These are phyloP conservation scores for Syngnathus scovelli DNA, from an alignment of 2,113 vertebrate species.

Conservation along the genomic window DNA sequence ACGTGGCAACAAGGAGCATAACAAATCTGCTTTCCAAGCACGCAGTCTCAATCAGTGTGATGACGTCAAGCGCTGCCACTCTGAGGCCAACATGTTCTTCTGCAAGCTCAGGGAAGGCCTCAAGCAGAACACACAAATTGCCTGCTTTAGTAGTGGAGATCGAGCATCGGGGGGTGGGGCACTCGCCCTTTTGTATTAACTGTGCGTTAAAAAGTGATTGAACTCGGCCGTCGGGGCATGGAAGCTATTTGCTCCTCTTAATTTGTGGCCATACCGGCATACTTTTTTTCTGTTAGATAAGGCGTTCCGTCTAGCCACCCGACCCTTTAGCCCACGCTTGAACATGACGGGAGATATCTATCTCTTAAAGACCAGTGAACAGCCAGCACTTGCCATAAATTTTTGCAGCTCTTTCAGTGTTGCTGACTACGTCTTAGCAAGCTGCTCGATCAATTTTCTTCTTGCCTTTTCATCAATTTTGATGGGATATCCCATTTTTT, in stretches of 20 bases:
- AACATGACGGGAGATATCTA: no score
- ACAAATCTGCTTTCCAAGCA: slow-evolving; percentile 28
- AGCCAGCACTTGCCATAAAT: no score
- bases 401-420: no score
- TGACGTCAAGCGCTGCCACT: slow-evolving; percentile 26
- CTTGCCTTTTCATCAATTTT: no score
- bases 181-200: not conserved
- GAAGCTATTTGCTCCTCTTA: not conserved
- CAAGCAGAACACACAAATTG: not conserved
- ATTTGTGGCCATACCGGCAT: not conserved
- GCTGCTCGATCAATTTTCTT: no score
- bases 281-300: no score
- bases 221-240: not conserved
- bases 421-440: no score
- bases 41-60: slow-evolving; percentile 26
- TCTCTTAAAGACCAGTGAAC: no score
- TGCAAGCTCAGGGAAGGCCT: slow-evolving; percentile 1
- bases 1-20: slow-evolving; percentile 33
- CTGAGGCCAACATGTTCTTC: slow-evolving; percentile 21
- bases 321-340: no score
- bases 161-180: not conserved
- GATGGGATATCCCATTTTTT: no score
- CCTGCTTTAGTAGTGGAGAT: not conserved
- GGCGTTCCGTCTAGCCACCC: no score
- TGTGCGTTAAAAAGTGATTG: not conserved